Base-by-base conservation (phyloP, 1,140 invertebrate genomes). In the Microplitis mediator region DNA sequence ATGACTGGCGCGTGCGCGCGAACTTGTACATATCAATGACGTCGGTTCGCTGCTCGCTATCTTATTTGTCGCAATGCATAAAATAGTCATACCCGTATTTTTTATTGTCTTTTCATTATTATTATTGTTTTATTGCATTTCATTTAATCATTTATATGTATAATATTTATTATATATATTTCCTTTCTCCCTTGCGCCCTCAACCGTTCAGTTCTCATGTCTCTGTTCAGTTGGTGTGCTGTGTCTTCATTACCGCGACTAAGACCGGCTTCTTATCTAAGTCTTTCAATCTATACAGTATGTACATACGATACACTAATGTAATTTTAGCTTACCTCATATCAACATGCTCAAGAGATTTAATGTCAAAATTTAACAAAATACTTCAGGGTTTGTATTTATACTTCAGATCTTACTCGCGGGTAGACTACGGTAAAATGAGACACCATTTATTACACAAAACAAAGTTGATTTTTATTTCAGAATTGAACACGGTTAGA, bases 191-290 rank as follows among this genome's bases (percentile, higher is more conserved):
- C 16, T 65, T 50, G 4, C 5, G 2, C 16, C 16, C 60, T 13
- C 9, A 3, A 23, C 23, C 23, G 23, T 23, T 23, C 36, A 32
- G 6, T 34, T 31, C 34, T 45, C 51, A 23, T 63, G 16, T 70
- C 60, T 63, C 4, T 23, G 0, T 14, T 39, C 63, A 8, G 35
- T 64, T 2, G 23, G 5, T 23, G 23, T 60, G 39, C 16, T 50
- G 62, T 52, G 63, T 72, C 70, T 72, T 72, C 70, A 72, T 72
- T 72, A 72, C 52, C 36, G 51, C 31, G 62, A 54, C 35, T 63
- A 63, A 71, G 69, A 71, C 61, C 62, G 62, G 70, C 62, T 65
- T 50, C 62, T 66, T 72, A 72, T 72, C 70, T 65, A 23, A 66
- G 51, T 72, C 36, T 58, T 31, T n/a, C 51, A 32, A 72, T 72